These are phyloP conservation scores for Papilio protenor DNA, from an alignment of 2,888 invertebrate species.

Conservation along the genomic window DNA sequence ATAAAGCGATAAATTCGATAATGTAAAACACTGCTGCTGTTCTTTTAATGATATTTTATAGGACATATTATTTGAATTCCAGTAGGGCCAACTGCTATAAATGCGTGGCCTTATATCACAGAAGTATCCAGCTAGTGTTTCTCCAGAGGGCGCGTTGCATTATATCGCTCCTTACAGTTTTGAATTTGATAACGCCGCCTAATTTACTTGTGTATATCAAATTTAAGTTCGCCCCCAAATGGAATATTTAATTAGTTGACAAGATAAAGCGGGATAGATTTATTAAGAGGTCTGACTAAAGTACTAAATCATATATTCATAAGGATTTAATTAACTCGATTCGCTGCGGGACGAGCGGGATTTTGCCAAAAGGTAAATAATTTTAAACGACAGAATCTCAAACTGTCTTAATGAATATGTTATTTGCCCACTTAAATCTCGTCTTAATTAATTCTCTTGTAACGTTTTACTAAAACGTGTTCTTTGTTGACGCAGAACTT, in stretches of 20 bases:
- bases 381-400: conserved; percentile 29
- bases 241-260: conserved; percentile 11
- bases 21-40: not conserved
- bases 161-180: not conserved
- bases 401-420: conserved; percentile 33
- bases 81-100: not conserved
- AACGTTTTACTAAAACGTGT: conserved; percentile 15
- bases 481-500: not conserved
- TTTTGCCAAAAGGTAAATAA: conserved; percentile 24
- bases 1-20: not conserved
- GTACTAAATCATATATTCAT: conserved; percentile 33
- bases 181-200: conserved; percentile 5
- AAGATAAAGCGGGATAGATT: conserved; percentile 14
- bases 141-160: not conserved
- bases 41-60: not conserved
- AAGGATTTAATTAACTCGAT: conserved; percentile 24
- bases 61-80: not conserved
- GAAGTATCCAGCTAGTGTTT: not conserved
- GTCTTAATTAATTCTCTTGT: conserved; percentile 33
- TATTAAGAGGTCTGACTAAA: conserved; percentile 8
- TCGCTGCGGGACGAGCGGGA: not conserved
- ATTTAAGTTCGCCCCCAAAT: conserved; percentile 9
- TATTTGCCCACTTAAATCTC: conserved; percentile 27
- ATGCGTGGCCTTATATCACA: not conserved
- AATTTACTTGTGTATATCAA: conserved; percentile 9